phyloP scores from a whole-genome alignment of 2,113 vertebrate species.

The Crotalus tigris region DNA sequence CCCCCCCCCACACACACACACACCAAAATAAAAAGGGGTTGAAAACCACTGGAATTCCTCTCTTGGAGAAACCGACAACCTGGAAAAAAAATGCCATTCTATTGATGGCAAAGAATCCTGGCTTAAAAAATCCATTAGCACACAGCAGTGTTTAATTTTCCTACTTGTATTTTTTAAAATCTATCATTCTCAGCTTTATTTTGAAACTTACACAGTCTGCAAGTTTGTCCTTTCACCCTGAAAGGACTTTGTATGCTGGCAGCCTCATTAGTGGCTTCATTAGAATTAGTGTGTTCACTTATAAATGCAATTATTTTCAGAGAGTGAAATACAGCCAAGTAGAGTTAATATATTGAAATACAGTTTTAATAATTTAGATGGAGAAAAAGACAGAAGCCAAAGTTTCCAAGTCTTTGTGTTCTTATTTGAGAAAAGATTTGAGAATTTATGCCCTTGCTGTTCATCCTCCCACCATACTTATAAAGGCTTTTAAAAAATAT shows the following conservation, averaged over 20 bases:
- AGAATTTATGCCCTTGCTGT: slow-evolving; percentile 37
- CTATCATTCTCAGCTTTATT: neutral
- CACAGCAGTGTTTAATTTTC: neutral
- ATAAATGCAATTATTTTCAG: slow-evolving; percentile 40
- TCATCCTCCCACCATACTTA: slow-evolving; percentile 43
- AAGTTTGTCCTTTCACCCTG: neutral
- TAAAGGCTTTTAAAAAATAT: slow-evolving; percentile 53
- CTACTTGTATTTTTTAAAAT: neutral
- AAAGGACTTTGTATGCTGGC: slow-evolving; percentile 10
- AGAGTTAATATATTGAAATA: slow-evolving; percentile 36
- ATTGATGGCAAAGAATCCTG: neutral
- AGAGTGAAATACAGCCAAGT: slow-evolving; percentile 41
- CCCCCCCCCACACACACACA: neutral
- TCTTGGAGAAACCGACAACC: neutral
- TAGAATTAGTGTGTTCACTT: neutral
- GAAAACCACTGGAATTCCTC: neutral
- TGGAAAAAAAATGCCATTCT: neutral
- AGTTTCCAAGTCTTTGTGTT: slow-evolving; percentile 42
- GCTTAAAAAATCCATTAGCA: neutral
- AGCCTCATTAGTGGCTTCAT: neutral
- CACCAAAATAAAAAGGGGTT: neutral
- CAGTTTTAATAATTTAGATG: slow-evolving; percentile 44
- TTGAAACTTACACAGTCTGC: neutral
- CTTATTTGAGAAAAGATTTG: slow-evolving; percentile 49
- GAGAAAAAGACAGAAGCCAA: slow-evolving; percentile 43